Conservation (phyloP, 2,797 vertebrate genomes). For the Sciurus carolinensis region DNA sequence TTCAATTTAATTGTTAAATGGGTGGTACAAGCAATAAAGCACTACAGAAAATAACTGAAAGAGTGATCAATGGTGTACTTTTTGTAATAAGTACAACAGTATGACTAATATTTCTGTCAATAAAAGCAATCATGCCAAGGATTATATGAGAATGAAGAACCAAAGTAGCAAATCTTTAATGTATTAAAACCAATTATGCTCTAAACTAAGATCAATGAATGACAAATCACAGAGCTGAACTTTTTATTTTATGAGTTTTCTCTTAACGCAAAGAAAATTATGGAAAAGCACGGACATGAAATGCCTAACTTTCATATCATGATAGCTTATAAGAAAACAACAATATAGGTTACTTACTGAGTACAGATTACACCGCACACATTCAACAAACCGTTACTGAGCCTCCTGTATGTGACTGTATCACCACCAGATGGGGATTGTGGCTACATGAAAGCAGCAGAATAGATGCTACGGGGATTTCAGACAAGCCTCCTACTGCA, state of each 20-base stretch:
- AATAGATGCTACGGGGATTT: not conserved
- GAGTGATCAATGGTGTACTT: not conserved
- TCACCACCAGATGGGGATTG: not conserved
- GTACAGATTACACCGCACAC: not conserved
- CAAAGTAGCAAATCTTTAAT: conserved; percentile 72
- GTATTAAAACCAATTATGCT: conserved; percentile 84
- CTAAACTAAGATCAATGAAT: conserved; percentile 80
- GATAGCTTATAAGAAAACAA: not conserved
- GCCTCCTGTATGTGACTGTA: not conserved
- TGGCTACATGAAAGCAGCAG: not conserved
- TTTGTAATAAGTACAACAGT: conserved; percentile 38
- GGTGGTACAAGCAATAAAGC: not conserved
- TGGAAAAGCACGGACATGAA: not conserved
- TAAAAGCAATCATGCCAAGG: conserved; percentile 70
- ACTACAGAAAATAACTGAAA: not conserved
- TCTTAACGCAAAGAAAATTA: conserved; percentile 73
- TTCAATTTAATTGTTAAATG: not conserved
- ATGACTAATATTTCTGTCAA: conserved; percentile 74
- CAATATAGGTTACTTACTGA: not conserved
- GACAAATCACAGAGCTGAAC: conserved; percentile 74
- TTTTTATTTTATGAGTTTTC: conserved; percentile 70
- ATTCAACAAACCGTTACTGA: not conserved
- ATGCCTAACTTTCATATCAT: not conserved
- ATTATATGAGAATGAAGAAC: conserved; percentile 68
- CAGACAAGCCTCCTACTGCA: not conserved